A percentile compares a stretch with the other conserved stretches of the same genome.
phyloP scores from a whole-genome alignment of 2,113 vertebrate genomes.

The Spea bombifrons region DNA sequence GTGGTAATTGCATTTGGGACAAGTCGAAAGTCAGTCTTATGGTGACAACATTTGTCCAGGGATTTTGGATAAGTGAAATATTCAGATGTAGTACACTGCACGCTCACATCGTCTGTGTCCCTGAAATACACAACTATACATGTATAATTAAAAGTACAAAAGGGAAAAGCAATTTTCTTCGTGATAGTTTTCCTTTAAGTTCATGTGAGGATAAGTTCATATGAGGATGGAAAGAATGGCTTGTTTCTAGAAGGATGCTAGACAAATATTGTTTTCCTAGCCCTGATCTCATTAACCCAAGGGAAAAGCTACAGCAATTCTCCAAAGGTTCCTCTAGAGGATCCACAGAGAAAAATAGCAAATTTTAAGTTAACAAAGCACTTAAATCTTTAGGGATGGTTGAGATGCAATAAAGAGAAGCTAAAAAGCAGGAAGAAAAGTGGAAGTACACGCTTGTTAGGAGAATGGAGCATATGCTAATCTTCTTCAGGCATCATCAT shows the following conservation, averaged over 20 bases:
- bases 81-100: too few relatives aligned
- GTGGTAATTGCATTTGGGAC: background rate
- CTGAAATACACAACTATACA: background rate
- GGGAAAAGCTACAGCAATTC: conserved; percentile 7
- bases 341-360: conserved; percentile 23
- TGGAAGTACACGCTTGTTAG: background rate
- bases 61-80: too few relatives aligned
- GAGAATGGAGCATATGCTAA: background rate
- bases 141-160: background rate
- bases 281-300: conserved; percentile 33
- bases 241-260: conserved; percentile 12
- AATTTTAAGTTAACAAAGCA: conserved; percentile 18
- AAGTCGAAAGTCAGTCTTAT: too few relatives aligned
- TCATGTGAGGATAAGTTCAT: background rate
- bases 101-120: too few relatives aligned
- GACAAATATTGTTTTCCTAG: conserved; percentile 19
- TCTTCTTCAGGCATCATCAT: background rate
- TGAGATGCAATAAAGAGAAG: background rate
- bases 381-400: conserved; percentile 14
- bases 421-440: background rate
- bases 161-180: background rate
- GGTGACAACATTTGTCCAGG: too few relatives aligned
- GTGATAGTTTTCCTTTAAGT: background rate
- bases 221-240: background rate
- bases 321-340: conserved; percentile 4